Conservation (phyloP, 2,888 invertebrate species). For the Dichetophora obliterata region DNA sequence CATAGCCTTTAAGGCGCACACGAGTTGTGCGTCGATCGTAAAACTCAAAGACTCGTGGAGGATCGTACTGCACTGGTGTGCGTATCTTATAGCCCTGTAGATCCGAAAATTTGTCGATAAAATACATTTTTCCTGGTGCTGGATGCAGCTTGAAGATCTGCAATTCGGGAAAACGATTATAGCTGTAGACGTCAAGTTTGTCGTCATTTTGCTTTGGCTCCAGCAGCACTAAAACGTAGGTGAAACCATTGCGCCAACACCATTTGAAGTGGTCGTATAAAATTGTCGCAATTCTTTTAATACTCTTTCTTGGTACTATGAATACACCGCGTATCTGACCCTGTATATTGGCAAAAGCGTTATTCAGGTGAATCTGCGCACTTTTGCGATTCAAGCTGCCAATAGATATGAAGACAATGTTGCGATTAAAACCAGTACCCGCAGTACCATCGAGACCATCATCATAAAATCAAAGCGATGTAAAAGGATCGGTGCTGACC, state of each 20-base stretch:
- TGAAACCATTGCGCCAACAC: conserved; percentile 56
- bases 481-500: conserved; percentile 50
- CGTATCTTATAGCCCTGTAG: conserved; percentile 50
- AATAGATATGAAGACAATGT: conserved; percentile 51
- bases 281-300: conserved; percentile 25
- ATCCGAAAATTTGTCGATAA: conserved; percentile 49
- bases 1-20: conserved; percentile 49
- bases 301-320: conserved; percentile 38
- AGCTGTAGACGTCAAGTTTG: conserved; percentile 47
- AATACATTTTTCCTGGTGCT: neutral
- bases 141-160: conserved; percentile 38
- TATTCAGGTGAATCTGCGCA: conserved; percentile 51
- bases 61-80: conserved; percentile 51
- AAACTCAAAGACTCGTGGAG: conserved; percentile 53
- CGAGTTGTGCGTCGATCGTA: conserved; percentile 18
- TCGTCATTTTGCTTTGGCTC: conserved; percentile 24
- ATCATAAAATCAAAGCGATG: conserved; percentile 46
- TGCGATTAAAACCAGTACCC: conserved; percentile 45
- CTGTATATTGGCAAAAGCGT: conserved; percentile 51
- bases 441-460: conserved; percentile 2
- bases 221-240: conserved; percentile 49
- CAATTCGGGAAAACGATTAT: conserved; percentile 49
- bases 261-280: conserved; percentile 53
- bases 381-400: conserved; percentile 47
- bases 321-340: conserved; percentile 51